Conservation (phyloP, 2,888 invertebrate species). For the Sminthurides aquaticus region DNA sequence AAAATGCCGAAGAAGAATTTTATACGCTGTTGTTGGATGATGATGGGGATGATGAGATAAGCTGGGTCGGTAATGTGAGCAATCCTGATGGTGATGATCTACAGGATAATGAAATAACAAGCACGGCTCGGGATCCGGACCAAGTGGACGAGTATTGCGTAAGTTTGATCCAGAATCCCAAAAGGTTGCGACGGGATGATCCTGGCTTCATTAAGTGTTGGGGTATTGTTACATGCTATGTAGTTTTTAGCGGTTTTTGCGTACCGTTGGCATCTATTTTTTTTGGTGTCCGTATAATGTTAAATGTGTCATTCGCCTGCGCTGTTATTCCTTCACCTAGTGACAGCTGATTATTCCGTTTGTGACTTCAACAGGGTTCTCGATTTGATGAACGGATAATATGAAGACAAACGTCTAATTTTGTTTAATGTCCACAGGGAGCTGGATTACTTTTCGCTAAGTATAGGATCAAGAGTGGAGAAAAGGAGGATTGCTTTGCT, state of each 20-base stretch:
- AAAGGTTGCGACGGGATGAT: neutral
- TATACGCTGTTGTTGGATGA: conserved; percentile 14
- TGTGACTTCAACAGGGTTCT: neutral
- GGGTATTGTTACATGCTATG: neutral
- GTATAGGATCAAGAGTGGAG: conserved; percentile 23
- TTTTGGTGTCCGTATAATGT: no score
- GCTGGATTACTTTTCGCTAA: conserved; percentile 26
- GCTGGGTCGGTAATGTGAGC: conserved; percentile 34
- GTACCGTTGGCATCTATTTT: neutral
- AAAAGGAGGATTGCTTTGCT: conserved; percentile 26
- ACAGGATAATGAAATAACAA: conserved; percentile 35
- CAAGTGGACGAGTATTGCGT: conserved; percentile 39
- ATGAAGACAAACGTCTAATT: no score
- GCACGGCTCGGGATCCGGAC: conserved; percentile 22
- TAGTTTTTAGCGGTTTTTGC: neutral
- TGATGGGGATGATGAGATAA: conserved; percentile 24
- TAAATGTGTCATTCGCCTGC: no score
- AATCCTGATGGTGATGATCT: conserved; percentile 28
- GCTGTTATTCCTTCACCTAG: no score
- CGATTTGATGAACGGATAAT: no score
- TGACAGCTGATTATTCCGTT: neutral
- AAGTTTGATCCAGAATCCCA: conserved; percentile 23
- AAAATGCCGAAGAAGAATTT: conserved; percentile 19
- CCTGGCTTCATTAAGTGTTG: neutral
- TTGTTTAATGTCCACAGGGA: conserved; percentile 26